A percentile compares a stretch with the other conserved stretches of the same genome.
Evolutionary conservation across 2,888 invertebrate species (phyloP).

Genomic region (Chloromyia formosa): DNA sequence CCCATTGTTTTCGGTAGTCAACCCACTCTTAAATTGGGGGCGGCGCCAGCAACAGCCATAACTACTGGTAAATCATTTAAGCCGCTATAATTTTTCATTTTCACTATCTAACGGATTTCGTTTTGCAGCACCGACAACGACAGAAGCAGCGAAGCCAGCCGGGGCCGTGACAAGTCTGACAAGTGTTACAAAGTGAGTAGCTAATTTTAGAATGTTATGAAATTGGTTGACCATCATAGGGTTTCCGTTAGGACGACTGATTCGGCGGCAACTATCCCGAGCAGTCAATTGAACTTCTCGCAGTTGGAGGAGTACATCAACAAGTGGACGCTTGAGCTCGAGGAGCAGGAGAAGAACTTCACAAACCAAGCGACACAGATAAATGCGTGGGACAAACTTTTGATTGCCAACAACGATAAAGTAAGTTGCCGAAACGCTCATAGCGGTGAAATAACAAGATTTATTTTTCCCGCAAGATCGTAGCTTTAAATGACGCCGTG

Average conservation of each 20-base stretch:
- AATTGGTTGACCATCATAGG: neutral
- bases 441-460: too few relatives aligned
- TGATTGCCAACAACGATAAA: conserved; percentile 92
- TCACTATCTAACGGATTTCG: conserved; percentile 14
- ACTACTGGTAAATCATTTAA: conserved; percentile 21
- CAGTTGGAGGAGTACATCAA: conserved; percentile 92
- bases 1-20: conserved; percentile 28
- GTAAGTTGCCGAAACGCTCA: too few relatives aligned
- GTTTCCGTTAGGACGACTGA: conserved; percentile 53
- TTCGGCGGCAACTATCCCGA: conserved; percentile 62
- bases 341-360: conserved; percentile 92
- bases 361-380: conserved; percentile 94
- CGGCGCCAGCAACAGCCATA: conserved; percentile 29
- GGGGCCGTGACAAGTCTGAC: conserved; percentile 41
- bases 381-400: conserved; percentile 92
- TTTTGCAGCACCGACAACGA: conserved; percentile 21
- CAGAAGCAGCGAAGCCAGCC: conserved; percentile 41
- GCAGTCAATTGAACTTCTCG: conserved; percentile 76
- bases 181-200: conserved; percentile 47
- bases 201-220: neutral
- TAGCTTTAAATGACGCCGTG: conserved; percentile 85
- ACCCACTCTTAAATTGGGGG: conserved; percentile 48
- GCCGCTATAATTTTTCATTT: conserved; percentile 43
- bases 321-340: conserved; percentile 92
- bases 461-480: conserved; percentile 65